phyloP scores from a whole-genome alignment of 2,888 invertebrate species.

The Campoplex capitator region DNA sequence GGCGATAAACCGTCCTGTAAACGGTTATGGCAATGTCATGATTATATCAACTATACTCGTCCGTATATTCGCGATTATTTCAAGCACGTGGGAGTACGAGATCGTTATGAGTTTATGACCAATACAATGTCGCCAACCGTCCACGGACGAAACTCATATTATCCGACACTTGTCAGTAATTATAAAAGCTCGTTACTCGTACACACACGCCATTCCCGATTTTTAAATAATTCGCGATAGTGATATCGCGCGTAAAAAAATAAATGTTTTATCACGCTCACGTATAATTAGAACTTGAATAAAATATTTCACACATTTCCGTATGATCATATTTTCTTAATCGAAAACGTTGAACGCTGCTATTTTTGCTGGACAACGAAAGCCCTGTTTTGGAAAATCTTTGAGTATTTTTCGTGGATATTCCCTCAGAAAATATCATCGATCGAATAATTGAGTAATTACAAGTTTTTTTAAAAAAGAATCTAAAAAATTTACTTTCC shows the following conservation, averaged over 20 bases:
- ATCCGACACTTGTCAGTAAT: constrained; percentile 46
- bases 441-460: not conserved
- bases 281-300: not conserved
- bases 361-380: not conserved
- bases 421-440: not conserved
- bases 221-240: not conserved
- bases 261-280: not conserved
- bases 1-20: constrained; percentile 23
- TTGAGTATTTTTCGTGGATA: not conserved
- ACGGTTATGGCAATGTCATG: constrained; percentile 18
- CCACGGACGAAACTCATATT: constrained; percentile 9
- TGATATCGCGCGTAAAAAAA: not conserved
- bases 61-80: constrained; percentile 24
- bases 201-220: not conserved
- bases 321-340: not conserved
- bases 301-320: not conserved
- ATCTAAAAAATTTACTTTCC: not conserved
- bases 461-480: not conserved
- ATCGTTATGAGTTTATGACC: constrained; percentile 54
- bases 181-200: constrained; percentile 39
- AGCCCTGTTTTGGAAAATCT: not conserved
- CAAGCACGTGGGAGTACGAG: constrained; percentile 42
- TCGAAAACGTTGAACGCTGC: too few relatives aligned
- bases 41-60: constrained; percentile 7
- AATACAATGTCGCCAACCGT: constrained; percentile 14